Percentiles rank a stretch among this genome's conserved stretches.
Evolutionary conservation across 2,888 invertebrate genomes (phyloP).

Genomic region (Spisula subtruncata): DNA sequence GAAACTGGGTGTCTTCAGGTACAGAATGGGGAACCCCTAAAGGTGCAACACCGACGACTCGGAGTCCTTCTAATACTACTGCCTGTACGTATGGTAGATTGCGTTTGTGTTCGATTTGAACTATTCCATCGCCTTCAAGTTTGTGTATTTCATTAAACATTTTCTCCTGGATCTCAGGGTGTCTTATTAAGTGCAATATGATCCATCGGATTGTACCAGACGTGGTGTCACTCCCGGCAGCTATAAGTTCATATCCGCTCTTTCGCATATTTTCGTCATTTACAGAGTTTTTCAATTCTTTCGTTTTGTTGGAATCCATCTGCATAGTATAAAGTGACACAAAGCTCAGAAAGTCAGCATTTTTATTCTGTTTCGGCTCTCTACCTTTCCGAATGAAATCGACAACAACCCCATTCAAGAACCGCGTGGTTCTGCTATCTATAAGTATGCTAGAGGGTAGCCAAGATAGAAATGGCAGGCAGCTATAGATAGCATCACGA

Average conservation of each 20-base stretch:
- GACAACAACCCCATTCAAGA: neutral
- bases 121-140: neutral
- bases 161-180: constrained; percentile 48
- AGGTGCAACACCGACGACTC: constrained; percentile 17
- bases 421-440: neutral
- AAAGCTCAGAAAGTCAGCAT: neutral
- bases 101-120: neutral
- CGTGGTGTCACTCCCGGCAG: constrained; percentile 47
- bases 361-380: neutral
- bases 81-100: constrained; percentile 45
- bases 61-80: constrained; percentile 42
- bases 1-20: constrained; percentile 73
- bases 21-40: constrained; percentile 71
- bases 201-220: constrained; percentile 30
- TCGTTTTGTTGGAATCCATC: neutral
- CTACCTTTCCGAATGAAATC: constrained; percentile 5
- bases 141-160: constrained; percentile 40
- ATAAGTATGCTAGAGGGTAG: constrained; percentile 16
- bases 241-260: constrained; percentile 27
- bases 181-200: constrained; percentile 30
- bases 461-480: constrained; percentile 35
- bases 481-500: constrained; percentile 20
- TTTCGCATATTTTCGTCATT: neutral
- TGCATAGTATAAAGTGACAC: constrained; percentile 20
- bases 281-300: neutral